phyloP scores from a whole-genome alignment of 1,140 invertebrate species.

The Leguminivora glycinivorella region DNA sequence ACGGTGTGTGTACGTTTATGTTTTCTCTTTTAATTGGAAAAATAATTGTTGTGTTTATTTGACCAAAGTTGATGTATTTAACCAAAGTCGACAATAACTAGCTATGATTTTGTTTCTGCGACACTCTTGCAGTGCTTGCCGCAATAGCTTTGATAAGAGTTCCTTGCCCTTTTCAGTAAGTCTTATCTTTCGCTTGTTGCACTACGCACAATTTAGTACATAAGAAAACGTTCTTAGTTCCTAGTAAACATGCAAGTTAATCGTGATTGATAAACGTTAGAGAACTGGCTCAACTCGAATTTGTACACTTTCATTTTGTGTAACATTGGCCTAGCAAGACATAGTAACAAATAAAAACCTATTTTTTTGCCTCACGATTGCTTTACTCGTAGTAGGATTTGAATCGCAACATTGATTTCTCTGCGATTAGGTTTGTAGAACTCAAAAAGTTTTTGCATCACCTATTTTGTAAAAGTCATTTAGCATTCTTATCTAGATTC shows the following conservation, averaged over 20 bases:
- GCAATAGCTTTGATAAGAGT: constrained; percentile 6
- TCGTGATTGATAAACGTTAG: constrained; percentile 8
- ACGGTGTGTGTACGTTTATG: too few species aligned
- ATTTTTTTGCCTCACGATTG: constrained; percentile 16
- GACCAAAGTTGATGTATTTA: too few species aligned
- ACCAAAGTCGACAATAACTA: background rate
- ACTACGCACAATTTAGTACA: background rate
- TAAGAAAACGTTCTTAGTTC: background rate
- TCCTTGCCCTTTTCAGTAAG: constrained; percentile 16
- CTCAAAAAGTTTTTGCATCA: constrained; percentile 11
- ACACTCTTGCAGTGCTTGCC: background rate
- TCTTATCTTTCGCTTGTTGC: constrained; percentile 10
- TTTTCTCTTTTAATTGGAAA: too few species aligned
- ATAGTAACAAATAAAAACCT: constrained; percentile 8
- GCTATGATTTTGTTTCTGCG: background rate
- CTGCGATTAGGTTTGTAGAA: constrained; percentile 22
- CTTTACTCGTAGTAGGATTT: constrained; percentile 1
- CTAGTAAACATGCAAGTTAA: background rate
- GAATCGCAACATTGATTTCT: constrained; percentile 15
- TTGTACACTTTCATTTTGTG: constrained; percentile 21
- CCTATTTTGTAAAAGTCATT: constrained; percentile 7
- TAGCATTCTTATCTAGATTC: constrained; percentile 1
- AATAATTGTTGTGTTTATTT: too few species aligned
- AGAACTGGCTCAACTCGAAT: background rate
- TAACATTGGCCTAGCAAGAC: background rate